A percentile compares a stretch with the other conserved stretches of the same genome.
Conservation (phyloP, 2,797 vertebrate species). For the Vireo griseus region DNA sequence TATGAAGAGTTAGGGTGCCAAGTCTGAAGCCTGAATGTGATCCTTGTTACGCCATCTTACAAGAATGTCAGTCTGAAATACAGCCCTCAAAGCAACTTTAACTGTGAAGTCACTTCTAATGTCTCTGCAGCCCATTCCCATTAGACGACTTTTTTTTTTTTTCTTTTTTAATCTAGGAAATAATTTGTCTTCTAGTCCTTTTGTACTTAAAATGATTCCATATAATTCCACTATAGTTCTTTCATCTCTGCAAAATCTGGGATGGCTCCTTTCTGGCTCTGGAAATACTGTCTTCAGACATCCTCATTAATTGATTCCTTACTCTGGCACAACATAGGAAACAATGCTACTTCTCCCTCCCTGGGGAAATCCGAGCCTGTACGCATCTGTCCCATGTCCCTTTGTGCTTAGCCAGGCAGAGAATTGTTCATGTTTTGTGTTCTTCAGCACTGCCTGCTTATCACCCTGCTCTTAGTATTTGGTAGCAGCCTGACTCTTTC, state of each 20-base stretch:
- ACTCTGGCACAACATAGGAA: background rate
- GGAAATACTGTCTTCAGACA: conserved; percentile 39
- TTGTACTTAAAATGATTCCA: conserved; percentile 16
- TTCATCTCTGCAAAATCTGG: conserved; percentile 46
- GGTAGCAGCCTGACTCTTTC: background rate
- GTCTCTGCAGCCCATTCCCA: background rate
- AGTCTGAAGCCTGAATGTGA: conserved; percentile 15
- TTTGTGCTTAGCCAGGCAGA: conserved; percentile 50
- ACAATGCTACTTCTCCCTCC: conserved; percentile 7
- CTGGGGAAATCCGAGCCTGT: background rate
- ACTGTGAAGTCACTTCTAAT: background rate
- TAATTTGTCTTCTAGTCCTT: conserved; percentile 25
- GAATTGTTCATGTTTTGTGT: background rate
- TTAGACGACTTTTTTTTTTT: background rate
- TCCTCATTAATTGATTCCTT: conserved; percentile 59
- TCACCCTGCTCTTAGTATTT: background rate
- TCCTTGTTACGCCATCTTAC: conserved; percentile 35
- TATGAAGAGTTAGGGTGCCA: background rate
- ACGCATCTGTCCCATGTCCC: conserved; percentile 10
- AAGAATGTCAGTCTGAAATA: conserved; percentile 30
- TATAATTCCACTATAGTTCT: background rate
- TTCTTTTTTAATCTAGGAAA: background rate
- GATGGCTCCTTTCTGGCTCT: conserved; percentile 42
- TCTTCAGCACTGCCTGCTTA: conserved; percentile 7
- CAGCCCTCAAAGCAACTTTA: background rate